Conservation (phyloP, 1,140 invertebrate genomes). For the Chrysomallon squamiferum region DNA sequence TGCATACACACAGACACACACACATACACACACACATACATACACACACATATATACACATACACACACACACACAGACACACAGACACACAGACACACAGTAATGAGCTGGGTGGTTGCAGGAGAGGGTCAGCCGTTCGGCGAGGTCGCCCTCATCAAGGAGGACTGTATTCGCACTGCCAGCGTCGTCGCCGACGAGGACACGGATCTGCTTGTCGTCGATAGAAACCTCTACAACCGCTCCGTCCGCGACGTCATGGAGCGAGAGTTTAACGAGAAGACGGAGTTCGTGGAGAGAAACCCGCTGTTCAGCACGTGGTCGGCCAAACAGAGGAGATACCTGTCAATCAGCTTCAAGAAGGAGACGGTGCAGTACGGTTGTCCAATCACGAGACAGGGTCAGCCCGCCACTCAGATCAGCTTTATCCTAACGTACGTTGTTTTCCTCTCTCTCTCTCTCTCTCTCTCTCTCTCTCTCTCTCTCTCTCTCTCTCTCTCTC, state of each 20-base stretch:
- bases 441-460: too few species aligned
- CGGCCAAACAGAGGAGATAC: conserved; percentile 57
- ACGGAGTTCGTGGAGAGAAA: conserved; percentile 52
- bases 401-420: conserved; percentile 52
- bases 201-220: conserved; percentile 52
- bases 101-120: too few species aligned
- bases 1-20: too few species aligned
- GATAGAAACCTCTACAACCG: conserved; percentile 58
- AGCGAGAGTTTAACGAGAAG: conserved; percentile 58
- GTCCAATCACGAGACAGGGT: conserved; percentile 52
- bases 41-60: too few species aligned
- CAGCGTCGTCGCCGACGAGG: conserved; percentile 49
- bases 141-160: conserved; percentile 55
- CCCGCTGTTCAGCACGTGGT: conserved; percentile 53
- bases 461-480: too few species aligned
- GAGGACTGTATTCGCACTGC: conserved; percentile 56
- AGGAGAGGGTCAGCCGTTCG: conserved; percentile 60
- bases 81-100: too few species aligned
- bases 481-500: too few species aligned
- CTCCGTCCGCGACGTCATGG: conserved; percentile 55
- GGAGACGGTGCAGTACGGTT: conserved; percentile 50
- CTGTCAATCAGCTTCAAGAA: conserved; percentile 58
- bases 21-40: too few species aligned
- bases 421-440: conserved; percentile 56
- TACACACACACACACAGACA: too few species aligned